A percentile compares a stretch with the other conserved stretches of the same genome.
Conservation (phyloP, 2,888 invertebrate species). For the Cantharis nigra region DNA sequence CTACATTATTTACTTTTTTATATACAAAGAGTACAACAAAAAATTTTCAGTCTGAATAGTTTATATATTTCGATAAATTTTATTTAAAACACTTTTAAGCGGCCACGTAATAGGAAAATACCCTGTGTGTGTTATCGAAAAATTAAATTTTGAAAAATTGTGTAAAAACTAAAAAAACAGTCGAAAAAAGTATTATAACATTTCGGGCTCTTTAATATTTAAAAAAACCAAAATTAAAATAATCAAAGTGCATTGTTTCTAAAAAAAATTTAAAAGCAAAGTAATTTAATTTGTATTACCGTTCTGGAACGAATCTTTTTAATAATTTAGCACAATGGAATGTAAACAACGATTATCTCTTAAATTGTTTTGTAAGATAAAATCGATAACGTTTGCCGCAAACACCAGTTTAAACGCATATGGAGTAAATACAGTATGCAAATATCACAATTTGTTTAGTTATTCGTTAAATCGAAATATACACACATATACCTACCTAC, state of each 20-base stretch:
- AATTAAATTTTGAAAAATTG: background rate
- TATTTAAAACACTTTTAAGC: background rate
- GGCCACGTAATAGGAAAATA: background rate
- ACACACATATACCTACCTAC: conserved; percentile 4
- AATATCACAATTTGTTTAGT: conserved; percentile 29
- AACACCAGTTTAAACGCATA: background rate
- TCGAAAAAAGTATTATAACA: no score
- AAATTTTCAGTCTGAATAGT: conserved; percentile 1
- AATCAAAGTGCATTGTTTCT: background rate
- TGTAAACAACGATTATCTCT: background rate
- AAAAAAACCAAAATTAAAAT: background rate
- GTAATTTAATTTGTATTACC: background rate
- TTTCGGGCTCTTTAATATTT: background rate
- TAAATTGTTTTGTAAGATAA: background rate
- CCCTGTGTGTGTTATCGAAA: background rate
- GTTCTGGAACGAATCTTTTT: background rate
- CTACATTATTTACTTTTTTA: background rate
- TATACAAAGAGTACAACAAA: background rate
- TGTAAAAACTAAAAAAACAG: background rate
- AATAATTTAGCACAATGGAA: background rate
- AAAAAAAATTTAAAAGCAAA: background rate
- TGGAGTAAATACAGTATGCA: conserved; percentile 11
- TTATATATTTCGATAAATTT: conserved; percentile 4
- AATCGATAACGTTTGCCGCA: background rate
- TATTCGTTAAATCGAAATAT: conserved; percentile 25